Evolutionary conservation across 2,113 vertebrate genomes (phyloP).

Genomic region (Salminus brasiliensis): DNA sequence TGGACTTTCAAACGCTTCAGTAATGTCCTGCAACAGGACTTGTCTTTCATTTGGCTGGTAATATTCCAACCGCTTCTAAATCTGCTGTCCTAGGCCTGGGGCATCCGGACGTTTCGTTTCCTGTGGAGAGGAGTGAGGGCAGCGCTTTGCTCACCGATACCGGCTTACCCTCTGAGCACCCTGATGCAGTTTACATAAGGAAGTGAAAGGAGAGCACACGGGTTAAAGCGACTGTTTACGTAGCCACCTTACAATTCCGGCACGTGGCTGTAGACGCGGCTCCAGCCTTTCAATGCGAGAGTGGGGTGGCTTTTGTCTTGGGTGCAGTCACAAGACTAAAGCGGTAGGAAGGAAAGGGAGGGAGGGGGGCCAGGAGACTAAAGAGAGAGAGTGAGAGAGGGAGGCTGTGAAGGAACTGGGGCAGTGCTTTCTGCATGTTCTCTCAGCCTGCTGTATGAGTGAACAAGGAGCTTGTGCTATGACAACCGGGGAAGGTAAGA

Average conservation of each 20-base stretch:
- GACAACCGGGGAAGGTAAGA: conserved; percentile 90
- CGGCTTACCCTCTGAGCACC: not conserved
- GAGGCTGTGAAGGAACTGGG: conserved; percentile 13
- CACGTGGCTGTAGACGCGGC: not conserved
- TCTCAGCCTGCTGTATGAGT: conserved; percentile 48
- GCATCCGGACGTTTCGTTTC: not conserved
- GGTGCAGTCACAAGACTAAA: conserved; percentile 64
- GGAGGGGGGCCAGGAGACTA: conserved; percentile 59
- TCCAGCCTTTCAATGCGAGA: conserved; percentile 72
- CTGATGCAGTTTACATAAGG: not conserved
- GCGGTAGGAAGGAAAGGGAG: conserved; percentile 60
- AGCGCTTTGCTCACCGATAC: not conserved
- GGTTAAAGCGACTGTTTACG: not conserved
- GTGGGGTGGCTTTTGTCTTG: conserved; percentile 67
- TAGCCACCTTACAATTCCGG: not conserved
- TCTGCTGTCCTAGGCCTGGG: conserved; percentile 12
- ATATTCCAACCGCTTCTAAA: conserved; percentile 1
- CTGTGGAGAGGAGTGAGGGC: conserved; percentile 4
- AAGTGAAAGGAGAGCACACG: not conserved
- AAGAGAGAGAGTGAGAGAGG: conserved; percentile 50
- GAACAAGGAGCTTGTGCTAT: conserved; percentile 66
- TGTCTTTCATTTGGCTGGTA: not conserved
- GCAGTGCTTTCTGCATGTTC: conserved; percentile 47
- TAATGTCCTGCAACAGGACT: conserved; percentile 1
- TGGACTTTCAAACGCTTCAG: not conserved